Percentiles rank a stretch among this genome's conserved stretches.
phyloP scores from a whole-genome alignment of 1,140 invertebrate genomes.

The Euborellia annulipes region DNA sequence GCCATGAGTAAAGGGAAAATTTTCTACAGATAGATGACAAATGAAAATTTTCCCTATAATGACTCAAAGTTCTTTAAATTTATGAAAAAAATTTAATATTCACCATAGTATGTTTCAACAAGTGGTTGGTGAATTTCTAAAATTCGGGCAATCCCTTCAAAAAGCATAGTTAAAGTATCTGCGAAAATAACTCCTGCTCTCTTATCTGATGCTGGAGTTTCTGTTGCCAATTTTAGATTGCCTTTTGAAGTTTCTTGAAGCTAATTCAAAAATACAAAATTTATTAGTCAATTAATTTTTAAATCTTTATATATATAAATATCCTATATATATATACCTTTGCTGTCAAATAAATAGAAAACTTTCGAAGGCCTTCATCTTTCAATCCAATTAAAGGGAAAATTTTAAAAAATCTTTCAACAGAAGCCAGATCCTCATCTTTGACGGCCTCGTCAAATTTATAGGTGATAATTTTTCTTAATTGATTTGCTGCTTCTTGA shows the following conservation, averaged over 20 bases:
- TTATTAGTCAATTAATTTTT: not conserved
- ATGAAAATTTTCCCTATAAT: too few relatives aligned
- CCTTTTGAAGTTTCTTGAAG: constrained; percentile 48
- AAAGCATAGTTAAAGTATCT: constrained; percentile 66
- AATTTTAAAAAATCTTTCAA: constrained; percentile 95
- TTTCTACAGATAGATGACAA: too few relatives aligned
- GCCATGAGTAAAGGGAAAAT: too few relatives aligned
- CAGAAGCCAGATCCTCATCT: constrained; percentile 73
- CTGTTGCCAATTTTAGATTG: constrained; percentile 9
- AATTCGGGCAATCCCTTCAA: constrained; percentile 76
- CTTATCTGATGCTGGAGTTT: constrained; percentile 41
- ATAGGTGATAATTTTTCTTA: constrained; percentile 54
- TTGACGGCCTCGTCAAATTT: constrained; percentile 87
- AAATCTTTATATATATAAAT: not conserved
- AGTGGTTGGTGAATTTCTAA: constrained; percentile 85
- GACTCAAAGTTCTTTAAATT: too few relatives aligned
- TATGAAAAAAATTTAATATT: too few relatives aligned
- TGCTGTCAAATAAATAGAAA: constrained; percentile 76
- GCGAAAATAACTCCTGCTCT: constrained; percentile 60
- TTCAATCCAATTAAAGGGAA: constrained; percentile 91
- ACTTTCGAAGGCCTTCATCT: constrained; percentile 77
- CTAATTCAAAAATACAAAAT: constrained; percentile 20
- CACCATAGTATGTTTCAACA: constrained; percentile 91
- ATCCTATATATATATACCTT: constrained; percentile 37
- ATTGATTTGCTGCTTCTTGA: constrained; percentile 64